Percentiles rank a stretch among this genome's conserved stretches.
Evolutionary conservation across 2,113 vertebrate species (phyloP).

Genomic region (Nesospiza acunhae): DNA sequence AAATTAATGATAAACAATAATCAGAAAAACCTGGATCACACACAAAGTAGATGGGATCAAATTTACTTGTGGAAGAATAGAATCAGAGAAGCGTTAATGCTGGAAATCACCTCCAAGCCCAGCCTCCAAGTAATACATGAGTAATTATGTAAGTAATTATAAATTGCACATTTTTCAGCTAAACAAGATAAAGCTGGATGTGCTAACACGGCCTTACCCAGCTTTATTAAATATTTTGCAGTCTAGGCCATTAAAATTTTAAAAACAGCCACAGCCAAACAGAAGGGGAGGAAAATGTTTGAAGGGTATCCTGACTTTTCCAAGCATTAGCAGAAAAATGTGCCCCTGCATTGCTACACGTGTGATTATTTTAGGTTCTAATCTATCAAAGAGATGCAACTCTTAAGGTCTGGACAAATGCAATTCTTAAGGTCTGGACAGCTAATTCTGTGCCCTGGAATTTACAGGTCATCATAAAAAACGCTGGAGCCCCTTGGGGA

Average conservation of each 20-base stretch:
- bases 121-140: background rate
- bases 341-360: background rate
- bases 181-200: background rate
- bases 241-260: background rate
- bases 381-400: background rate
- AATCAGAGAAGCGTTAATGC: background rate
- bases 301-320: background rate
- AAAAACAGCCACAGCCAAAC: background rate
- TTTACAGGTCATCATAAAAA: conserved; percentile 7
- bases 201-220: background rate
- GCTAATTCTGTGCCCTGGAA: conserved; percentile 12
- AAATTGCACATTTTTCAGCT: background rate
- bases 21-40: background rate
- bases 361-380: background rate
- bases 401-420: background rate
- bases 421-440: background rate
- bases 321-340: background rate
- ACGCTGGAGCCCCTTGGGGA: background rate
- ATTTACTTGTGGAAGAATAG: background rate
- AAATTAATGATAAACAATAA: fast-evolving
- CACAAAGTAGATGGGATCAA: background rate
- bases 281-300: background rate
- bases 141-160: background rate
- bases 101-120: background rate
- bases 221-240: background rate